Percentiles rank a stretch among this genome's conserved stretches.
phyloP scores from a whole-genome alignment of 2,113 vertebrate genomes.

The Malurus elegans region DNA sequence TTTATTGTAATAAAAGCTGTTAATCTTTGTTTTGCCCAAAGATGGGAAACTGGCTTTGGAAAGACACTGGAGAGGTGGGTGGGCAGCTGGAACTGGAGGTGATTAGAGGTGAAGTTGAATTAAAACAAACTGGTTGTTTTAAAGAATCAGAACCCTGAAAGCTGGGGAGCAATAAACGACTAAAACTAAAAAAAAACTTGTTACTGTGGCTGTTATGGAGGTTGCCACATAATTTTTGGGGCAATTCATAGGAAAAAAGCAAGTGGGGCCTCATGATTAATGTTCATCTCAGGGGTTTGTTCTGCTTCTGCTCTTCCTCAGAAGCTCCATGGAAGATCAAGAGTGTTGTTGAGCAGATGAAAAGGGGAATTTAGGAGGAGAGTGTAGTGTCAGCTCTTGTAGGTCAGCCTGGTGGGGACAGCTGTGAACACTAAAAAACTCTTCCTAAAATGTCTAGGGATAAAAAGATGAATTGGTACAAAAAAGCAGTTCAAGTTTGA shows the following conservation, averaged over 20 bases:
- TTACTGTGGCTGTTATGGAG: background rate
- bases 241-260: background rate
- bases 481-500: background rate
- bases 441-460: background rate
- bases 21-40: background rate
- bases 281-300: background rate
- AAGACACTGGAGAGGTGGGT: background rate
- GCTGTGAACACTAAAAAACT: rapidly evolving
- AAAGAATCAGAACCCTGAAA: background rate
- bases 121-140: background rate
- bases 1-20: background rate
- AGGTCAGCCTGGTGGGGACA: background rate
- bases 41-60: background rate
- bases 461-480: background rate
- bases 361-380: background rate
- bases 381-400: background rate
- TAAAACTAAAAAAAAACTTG: background rate
- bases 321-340: background rate
- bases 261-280: background rate
- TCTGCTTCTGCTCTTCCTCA: background rate
- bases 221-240: background rate
- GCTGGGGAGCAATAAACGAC: background rate
- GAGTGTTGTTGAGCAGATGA: background rate
- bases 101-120: background rate
- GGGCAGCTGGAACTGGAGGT: background rate